Evolutionary conservation across 2,797 vertebrate genomes (phyloP), one percentile per base, ranked within the genome.

Genomic region (Lepidocolaptes lacrymiger): DNA sequence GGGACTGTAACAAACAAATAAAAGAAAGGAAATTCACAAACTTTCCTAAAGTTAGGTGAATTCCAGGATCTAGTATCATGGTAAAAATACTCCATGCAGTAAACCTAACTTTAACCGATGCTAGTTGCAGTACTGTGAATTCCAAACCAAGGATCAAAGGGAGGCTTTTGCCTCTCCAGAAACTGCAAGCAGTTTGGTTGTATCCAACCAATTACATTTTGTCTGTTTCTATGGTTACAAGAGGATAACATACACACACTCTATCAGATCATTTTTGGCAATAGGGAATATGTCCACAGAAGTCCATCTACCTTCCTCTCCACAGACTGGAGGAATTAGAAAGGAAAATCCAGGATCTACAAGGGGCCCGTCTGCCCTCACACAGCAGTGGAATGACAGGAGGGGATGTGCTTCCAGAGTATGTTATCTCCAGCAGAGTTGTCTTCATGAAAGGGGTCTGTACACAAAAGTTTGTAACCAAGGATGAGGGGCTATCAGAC

Each of bases 191-290:
- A 87, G 46, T 36, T 73, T 89, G 32, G 20, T 30, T 74, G 36
- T 54, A 75, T 22, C 15, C 5, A 11, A 78, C 11, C 1, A 3
- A 77, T 30, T 81, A 56, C 71, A 89, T 93, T 78, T 63, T 87
- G 66, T 87, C 54, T 75, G n/a, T 95, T 92, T 85, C 91, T 22
- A 2, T 83, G 80, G 95, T 83, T 93, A 91, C 77, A 32, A 66
- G 44, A 66, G 69, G 88, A 94, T 82, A 95, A 94, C 64, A 90
- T 21, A 52, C 36, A 71, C 7, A 21, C 24, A 68, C 27, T 39
- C 56, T 46, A 34, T 63, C 15, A 1, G 54, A 69, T 80, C 58
- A 43, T 75, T 93, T 94, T 75, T 93, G 88, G 62, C 58, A 91
- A 41, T 61, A 26, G 18, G 20, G 22, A 69, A 28, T 78, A 58